Conservation (phyloP, 1,140 invertebrate genomes). For the Limonius californicus region DNA sequence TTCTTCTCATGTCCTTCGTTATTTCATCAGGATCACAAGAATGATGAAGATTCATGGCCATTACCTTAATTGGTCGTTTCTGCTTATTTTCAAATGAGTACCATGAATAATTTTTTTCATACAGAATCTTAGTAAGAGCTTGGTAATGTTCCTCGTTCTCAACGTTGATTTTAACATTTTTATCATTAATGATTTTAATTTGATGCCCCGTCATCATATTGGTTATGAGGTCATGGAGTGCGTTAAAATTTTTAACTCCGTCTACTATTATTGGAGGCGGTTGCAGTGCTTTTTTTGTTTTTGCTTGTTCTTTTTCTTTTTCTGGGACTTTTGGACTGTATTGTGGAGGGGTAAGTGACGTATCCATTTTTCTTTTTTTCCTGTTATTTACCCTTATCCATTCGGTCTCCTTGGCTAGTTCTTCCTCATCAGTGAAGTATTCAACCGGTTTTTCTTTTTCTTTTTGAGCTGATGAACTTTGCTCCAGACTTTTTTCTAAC, state of each 20-base stretch:
- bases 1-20: too few species aligned
- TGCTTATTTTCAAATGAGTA: too few species aligned
- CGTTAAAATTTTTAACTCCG: background rate
- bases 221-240: too few species aligned
- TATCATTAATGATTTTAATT: too few species aligned
- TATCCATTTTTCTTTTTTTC: conserved; percentile 10
- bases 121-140: too few species aligned
- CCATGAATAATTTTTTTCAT: too few species aligned
- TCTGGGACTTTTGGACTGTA: background rate
- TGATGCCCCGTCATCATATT: conserved; percentile 2
- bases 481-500: background rate
- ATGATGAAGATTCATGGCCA: too few species aligned
- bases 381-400: conserved; percentile 2
- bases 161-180: conserved; percentile 3
- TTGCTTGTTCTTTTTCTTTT: conserved; percentile 7
- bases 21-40: too few species aligned
- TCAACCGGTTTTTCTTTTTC: background rate
- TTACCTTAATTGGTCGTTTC: too few species aligned
- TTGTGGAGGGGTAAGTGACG: conserved; percentile 7
- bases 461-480: background rate
- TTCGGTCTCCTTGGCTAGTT: conserved; percentile 2
- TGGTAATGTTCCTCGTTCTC: background rate
- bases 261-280: background rate
- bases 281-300: conserved; percentile 6
- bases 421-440: conserved; percentile 15